Evolutionary conservation across 1,140 invertebrate genomes (phyloP), one percentile per base, ranked within the genome.

Genomic region (Drosophila sp.): DNA sequence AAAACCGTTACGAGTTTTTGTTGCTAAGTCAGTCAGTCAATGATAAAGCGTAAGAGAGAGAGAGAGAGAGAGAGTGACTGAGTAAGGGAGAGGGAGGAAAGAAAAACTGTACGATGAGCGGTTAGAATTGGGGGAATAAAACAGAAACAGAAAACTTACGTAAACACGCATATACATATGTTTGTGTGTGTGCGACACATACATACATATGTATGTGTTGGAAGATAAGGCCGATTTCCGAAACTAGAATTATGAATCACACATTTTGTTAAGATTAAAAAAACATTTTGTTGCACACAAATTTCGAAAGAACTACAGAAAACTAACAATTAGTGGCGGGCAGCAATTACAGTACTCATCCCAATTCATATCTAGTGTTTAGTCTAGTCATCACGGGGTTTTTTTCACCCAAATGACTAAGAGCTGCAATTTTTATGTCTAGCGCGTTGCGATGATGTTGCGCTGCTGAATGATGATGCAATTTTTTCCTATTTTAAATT

Each of bases 1-100:
- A 56, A 76, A 87, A 89, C 84, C 83, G 84, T 89, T 87, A 83
- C 84, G 83, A 87, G 79, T 75, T 60, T 70, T 80, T 83, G 83
- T 87, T 87, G 84, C 83, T 81, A 87, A 78, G 75, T 74, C 56
- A 58, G 75, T 74, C 56, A 58, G 62, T 71, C 66, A 77, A 71
- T 77, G 74, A 77, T 77, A 64, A 30, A 64, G 29, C 30, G 33
- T 29, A 27, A 60, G 57, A 60, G 35, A 25, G 8, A 27, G 57
- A 60, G 30, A 32, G 41, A 65, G 41, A 54, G 40, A 0, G 40
- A 66, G 68, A 76, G 0, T 17, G 17, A 76, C 74, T 76, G 74
- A 4, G 4, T 33, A 17, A 17, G 35, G 25, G 57, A 29, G 41
- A 62, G 27, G 30, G 27, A 32, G 23, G 38, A 58, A 58, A 58